Evolutionary conservation across 1,140 invertebrate genomes (phyloP).

Genomic region (Apis cerana): DNA sequence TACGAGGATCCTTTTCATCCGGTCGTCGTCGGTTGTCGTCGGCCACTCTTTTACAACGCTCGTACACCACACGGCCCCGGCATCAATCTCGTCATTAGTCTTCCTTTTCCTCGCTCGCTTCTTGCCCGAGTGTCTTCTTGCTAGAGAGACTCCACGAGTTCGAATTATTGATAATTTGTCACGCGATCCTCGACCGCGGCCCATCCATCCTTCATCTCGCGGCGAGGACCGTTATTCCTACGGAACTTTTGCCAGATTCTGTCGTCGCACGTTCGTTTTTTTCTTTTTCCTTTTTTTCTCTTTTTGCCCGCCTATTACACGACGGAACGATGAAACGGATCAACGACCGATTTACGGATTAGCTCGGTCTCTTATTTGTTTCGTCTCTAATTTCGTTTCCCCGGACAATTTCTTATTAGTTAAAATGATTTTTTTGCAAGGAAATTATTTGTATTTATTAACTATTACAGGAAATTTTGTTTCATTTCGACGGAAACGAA

Average conservation of each 20-base stretch:
- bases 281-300: no score
- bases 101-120: conserved; percentile 65
- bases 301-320: no score
- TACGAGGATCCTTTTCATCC: conserved; percentile 51
- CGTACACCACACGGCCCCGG: conserved; percentile 46
- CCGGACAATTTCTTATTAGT: no score
- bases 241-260: conserved; percentile 40
- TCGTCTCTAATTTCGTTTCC: neutral
- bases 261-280: conserved; percentile 13
- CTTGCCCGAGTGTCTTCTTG: conserved; percentile 63
- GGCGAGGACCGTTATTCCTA: conserved; percentile 49
- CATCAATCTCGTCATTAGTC: conserved; percentile 74
- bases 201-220: conserved; percentile 60
- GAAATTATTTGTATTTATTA: no score
- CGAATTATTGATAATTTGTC: conserved; percentile 73
- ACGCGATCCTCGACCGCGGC: conserved; percentile 60
- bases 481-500: no score
- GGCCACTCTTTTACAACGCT: conserved; percentile 59
- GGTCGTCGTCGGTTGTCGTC: conserved; percentile 56
- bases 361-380: neutral
- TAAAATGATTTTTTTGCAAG: no score
- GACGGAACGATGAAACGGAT: conserved; percentile 43
- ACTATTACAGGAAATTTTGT: no score
- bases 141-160: conserved; percentile 48
- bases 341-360: conserved; percentile 1